phyloP scores from a whole-genome alignment of 2,888 invertebrate species.

The Slavum lentiscoides region DNA sequence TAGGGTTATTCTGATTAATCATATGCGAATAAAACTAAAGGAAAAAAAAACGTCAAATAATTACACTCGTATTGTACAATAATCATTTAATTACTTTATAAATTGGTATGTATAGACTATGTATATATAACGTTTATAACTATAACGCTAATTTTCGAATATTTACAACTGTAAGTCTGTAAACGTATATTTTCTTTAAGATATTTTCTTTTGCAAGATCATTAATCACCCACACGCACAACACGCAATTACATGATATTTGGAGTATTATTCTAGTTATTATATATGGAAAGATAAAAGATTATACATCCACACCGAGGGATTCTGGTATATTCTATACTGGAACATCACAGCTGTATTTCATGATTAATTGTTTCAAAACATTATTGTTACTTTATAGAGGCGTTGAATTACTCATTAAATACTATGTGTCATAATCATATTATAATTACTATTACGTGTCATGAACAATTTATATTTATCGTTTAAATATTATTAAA shows the following conservation, averaged over 20 bases:
- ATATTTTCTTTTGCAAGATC: conserved; percentile 5
- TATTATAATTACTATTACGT: not conserved
- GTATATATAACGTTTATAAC: too few relatives aligned
- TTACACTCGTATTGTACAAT: too few relatives aligned
- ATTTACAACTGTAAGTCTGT: too few relatives aligned
- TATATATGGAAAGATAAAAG: not conserved
- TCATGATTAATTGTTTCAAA: conserved; percentile 13
- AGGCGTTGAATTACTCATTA: not conserved
- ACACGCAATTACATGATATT: not conserved
- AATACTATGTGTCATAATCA: not conserved
- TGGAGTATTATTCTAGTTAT: not conserved
- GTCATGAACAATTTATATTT: conserved; percentile 1
- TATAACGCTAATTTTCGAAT: too few relatives aligned
- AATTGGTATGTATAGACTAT: too few relatives aligned
- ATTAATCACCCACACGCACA: conserved; percentile 5
- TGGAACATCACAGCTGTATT: not conserved
- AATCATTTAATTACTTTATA: too few relatives aligned
- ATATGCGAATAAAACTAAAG: not conserved
- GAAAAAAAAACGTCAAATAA: too few relatives aligned
- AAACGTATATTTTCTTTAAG: not conserved
- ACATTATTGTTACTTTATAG: not conserved
- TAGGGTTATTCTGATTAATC: not conserved
- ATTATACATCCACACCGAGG: not conserved
- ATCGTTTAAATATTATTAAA: not conserved
- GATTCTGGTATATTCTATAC: not conserved